These are phyloP conservation scores for Pipistrellus pygmaeus DNA, from an alignment of 2,797 vertebrate species.

Conservation along the genomic window DNA sequence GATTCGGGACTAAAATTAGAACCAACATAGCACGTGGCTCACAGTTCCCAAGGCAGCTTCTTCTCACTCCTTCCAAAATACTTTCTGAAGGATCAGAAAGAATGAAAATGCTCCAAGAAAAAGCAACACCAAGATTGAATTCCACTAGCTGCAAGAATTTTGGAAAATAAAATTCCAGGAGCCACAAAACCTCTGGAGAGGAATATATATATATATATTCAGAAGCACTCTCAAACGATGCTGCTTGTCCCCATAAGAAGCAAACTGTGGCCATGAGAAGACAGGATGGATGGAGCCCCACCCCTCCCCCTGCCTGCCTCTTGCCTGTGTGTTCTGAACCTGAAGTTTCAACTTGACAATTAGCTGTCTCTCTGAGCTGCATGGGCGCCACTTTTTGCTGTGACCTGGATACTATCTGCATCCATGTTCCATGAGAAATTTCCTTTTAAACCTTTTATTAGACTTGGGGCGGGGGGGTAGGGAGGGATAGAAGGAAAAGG, in stretches of 20 bases:
- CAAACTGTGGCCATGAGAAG: background rate
- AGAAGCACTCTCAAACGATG: background rate
- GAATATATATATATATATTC: background rate
- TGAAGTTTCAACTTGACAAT: background rate
- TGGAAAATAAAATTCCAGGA: background rate
- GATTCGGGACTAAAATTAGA: constrained; percentile 74
- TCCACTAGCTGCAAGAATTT: background rate
- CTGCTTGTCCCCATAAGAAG: background rate
- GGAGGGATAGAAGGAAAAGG: background rate
- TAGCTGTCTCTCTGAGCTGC: background rate
- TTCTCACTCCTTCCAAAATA: constrained; percentile 66
- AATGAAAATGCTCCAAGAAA: constrained; percentile 44
- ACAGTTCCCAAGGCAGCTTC: constrained; percentile 62
- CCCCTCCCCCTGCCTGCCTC: background rate
- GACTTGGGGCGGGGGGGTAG: background rate
- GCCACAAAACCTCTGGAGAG: background rate
- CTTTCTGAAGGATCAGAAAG: constrained; percentile 38
- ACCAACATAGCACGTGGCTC: constrained; percentile 9
- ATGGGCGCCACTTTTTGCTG: background rate
- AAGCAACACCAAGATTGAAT: background rate
- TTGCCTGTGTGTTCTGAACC: background rate
- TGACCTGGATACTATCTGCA: background rate
- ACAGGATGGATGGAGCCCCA: rapidly evolving
- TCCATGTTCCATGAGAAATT: background rate
- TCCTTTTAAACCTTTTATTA: background rate